Conservation (phyloP, 2,888 invertebrate genomes). For the Drosophila neotestacea region DNA sequence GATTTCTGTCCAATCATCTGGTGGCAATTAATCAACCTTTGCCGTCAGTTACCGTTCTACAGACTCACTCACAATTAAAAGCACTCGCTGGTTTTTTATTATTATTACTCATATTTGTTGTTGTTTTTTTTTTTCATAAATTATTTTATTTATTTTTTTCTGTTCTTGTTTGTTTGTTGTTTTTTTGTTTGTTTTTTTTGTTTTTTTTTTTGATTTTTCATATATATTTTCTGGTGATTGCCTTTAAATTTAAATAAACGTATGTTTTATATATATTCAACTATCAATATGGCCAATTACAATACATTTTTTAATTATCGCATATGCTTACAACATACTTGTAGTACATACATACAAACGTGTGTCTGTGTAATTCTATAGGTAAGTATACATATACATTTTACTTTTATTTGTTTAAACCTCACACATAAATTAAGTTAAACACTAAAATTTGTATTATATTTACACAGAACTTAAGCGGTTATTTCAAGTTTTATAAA, state of each 20-base stretch:
- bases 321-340: slow-evolving; percentile 68
- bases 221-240: slow-evolving; percentile 74
- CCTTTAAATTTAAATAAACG: slow-evolving; percentile 80
- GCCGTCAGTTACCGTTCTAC: slow-evolving; percentile 72
- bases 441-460: slow-evolving; percentile 69
- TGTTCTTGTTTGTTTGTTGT: slow-evolving; percentile 19
- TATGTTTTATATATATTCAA: slow-evolving; percentile 75
- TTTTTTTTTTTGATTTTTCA: slow-evolving; percentile 46
- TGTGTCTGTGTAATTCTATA: slow-evolving; percentile 32
- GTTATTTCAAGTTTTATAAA: slow-evolving; percentile 51
- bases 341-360: slow-evolving; percentile 49
- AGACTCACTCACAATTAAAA: slow-evolving; percentile 60
- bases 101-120: slow-evolving; percentile 26
- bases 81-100: slow-evolving; percentile 33
- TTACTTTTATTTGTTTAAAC: slow-evolving; percentile 36
- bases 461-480: slow-evolving; percentile 71
- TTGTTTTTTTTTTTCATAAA: slow-evolving; percentile 71
- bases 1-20: slow-evolving; percentile 71
- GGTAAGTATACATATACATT: slow-evolving; percentile 33
- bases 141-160: slow-evolving; percentile 75
- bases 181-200: slow-evolving; percentile 42
- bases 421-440: slow-evolving; percentile 74
- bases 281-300: slow-evolving; percentile 84
- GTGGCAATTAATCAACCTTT: slow-evolving; percentile 67
- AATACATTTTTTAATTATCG: slow-evolving; percentile 72